A percentile compares a stretch with the other conserved stretches of the same genome.
These are phyloP conservation scores for Xerus rutilus DNA, from an alignment of 2,797 vertebrate species.

Conservation along the genomic window DNA sequence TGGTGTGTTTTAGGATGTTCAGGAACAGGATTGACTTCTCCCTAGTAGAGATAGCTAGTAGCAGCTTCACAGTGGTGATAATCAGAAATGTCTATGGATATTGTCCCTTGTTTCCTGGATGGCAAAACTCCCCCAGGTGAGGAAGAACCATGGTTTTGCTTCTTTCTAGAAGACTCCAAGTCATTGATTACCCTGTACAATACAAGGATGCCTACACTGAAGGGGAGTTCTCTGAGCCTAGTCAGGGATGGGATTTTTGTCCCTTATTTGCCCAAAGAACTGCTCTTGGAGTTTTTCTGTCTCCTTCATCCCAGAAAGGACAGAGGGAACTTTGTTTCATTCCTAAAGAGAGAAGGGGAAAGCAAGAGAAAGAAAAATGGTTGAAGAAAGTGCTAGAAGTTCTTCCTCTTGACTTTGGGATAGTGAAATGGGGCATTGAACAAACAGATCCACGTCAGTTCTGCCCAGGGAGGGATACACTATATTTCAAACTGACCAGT, in stretches of 20 bases:
- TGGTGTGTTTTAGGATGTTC: no score
- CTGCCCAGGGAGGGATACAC: background rate
- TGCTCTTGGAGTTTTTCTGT: background rate
- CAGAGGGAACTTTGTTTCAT: background rate
- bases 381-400: background rate
- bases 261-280: background rate
- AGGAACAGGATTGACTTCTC: background rate
- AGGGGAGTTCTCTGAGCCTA: no score
- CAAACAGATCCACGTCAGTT: background rate
- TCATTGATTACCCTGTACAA: background rate
- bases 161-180: background rate
- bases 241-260: background rate
- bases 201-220: background rate
- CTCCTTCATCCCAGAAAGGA: background rate
- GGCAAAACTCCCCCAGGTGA: background rate
- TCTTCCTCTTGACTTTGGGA: background rate
- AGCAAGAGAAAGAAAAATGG: background rate
- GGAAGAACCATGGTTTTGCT: background rate
- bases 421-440: no score
- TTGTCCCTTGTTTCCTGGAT: background rate
- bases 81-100: background rate
- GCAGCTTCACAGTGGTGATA: background rate
- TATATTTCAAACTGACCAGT: background rate
- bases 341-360: background rate
- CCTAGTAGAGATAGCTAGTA: background rate